Percentiles rank a stretch among this genome's conserved stretches.
Conservation (phyloP, 2,797 vertebrate species). For the Streptopelia turtur region DNA sequence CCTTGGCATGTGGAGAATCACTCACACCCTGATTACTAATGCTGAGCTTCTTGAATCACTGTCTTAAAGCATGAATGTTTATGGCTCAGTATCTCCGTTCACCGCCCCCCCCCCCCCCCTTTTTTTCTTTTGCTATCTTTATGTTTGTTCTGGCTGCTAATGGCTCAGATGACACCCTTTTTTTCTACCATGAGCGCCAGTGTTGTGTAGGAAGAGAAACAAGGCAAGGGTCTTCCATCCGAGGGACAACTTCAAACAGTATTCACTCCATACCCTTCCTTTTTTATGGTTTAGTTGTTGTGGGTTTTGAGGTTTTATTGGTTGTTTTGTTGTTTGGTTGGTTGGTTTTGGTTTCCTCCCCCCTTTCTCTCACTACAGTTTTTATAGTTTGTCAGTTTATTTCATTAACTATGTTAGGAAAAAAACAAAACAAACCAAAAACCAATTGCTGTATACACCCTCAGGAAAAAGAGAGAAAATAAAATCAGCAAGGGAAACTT, state of each 20-base stretch:
- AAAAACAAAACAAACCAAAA: neutral
- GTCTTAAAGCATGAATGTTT: conserved; percentile 3
- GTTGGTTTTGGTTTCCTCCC: too few relatives aligned
- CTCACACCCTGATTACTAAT: neutral
- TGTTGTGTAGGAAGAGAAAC: neutral
- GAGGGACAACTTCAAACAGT: neutral
- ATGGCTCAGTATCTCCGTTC: neutral
- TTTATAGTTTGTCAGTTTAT: neutral
- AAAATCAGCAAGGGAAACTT: neutral
- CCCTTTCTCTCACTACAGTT: neutral
- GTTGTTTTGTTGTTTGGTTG: too few relatives aligned
- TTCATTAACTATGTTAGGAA: neutral
- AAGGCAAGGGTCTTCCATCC: neutral
- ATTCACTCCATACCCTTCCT: neutral
- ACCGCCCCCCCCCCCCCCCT: neutral
- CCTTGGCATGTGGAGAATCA: neutral
- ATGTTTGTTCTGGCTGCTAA: conserved; percentile 25
- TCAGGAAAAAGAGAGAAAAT: neutral
- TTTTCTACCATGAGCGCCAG: neutral
- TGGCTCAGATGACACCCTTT: neutral
- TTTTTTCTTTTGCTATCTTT: neutral
- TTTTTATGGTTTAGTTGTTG: neutral
- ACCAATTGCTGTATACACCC: neutral
- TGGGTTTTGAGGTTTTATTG: too few relatives aligned
- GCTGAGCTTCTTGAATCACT: neutral